Evolutionary conservation across 2,888 invertebrate species (phyloP).

Genomic region (Cerastis rubricosa): DNA sequence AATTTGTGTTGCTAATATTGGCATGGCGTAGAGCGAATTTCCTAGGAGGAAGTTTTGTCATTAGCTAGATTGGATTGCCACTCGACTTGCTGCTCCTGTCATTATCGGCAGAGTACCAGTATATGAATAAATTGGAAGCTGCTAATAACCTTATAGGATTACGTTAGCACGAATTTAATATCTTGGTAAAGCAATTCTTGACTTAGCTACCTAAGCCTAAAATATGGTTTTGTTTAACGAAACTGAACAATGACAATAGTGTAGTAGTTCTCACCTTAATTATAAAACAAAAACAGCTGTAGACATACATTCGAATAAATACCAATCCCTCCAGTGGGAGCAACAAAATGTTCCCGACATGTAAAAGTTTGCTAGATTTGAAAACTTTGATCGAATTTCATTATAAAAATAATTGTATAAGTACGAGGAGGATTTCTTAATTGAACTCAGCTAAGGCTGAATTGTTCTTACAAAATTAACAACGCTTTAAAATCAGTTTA

Average conservation of each 20-base stretch:
- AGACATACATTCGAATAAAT: slow-evolving; percentile 31
- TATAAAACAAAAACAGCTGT: slow-evolving; percentile 24
- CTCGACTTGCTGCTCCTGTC: slow-evolving; percentile 61
- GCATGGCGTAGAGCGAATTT: slow-evolving; percentile 53
- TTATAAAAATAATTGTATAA: slow-evolving; percentile 14
- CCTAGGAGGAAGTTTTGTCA: slow-evolving; percentile 66
- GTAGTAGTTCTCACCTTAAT: slow-evolving; percentile 1
- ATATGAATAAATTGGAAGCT: slow-evolving; percentile 56
- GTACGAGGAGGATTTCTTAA: slow-evolving; percentile 32
- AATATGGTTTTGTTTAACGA: background rate
- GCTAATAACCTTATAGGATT: slow-evolving; percentile 35
- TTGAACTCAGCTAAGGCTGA: slow-evolving; percentile 24
- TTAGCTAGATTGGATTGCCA: slow-evolving; percentile 66
- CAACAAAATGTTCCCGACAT: slow-evolving; percentile 9
- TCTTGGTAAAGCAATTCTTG: background rate
- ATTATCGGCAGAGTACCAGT: slow-evolving; percentile 54
- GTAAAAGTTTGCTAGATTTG: slow-evolving; percentile 38
- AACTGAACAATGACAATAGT: slow-evolving; percentile 11
- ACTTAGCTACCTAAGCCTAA: background rate
- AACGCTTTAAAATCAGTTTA: slow-evolving; percentile 12
- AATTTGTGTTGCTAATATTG: slow-evolving; percentile 63
- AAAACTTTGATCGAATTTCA: slow-evolving; percentile 41
- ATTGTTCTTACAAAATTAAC: slow-evolving; percentile 16
- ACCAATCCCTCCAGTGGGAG: slow-evolving; percentile 16
- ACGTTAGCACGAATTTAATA: slow-evolving; percentile 25